These are phyloP conservation scores for Drosophila phalerata DNA, from an alignment of 2,888 invertebrate genomes.

Conservation along the genomic window DNA sequence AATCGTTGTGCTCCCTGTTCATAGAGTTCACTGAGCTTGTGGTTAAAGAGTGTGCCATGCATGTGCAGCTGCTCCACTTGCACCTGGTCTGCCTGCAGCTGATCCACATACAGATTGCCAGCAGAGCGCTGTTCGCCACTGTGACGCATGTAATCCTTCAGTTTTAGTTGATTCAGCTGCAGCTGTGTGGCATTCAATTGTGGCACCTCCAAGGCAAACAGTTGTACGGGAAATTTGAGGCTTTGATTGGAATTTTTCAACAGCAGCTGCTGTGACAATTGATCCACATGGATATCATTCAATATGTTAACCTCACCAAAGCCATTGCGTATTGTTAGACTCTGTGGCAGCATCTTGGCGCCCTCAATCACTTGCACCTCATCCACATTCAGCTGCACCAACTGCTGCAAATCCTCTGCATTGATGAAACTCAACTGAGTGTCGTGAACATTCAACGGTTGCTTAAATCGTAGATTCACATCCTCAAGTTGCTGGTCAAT, in stretches of 20 bases:
- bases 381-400: slow-evolving; percentile 84
- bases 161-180: slow-evolving; percentile 37
- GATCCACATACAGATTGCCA: slow-evolving; percentile 60
- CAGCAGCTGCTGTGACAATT: slow-evolving; percentile 85
- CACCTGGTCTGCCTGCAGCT: slow-evolving; percentile 53
- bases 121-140: slow-evolving; percentile 65
- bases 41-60: slow-evolving; percentile 69
- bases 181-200: slow-evolving; percentile 46
- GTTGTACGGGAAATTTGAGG: slow-evolving; percentile 84
- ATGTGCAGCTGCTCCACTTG: slow-evolving; percentile 67
- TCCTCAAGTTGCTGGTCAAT: slow-evolving; percentile 68
- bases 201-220: slow-evolving; percentile 80
- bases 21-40: slow-evolving; percentile 58
- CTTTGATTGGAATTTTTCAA: slow-evolving; percentile 85
- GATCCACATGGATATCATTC: slow-evolving; percentile 86
- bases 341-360: slow-evolving; percentile 85
- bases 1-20: slow-evolving; percentile 53
- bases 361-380: slow-evolving; percentile 86
- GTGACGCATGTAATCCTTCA: slow-evolving; percentile 62
- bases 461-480: slow-evolving; percentile 73
- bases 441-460: slow-evolving; percentile 79
- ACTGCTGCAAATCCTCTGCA: slow-evolving; percentile 84
- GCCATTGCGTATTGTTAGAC: slow-evolving; percentile 84
- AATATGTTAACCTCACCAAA: slow-evolving; percentile 84
- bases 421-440: slow-evolving; percentile 86